A percentile compares a stretch with the other conserved stretches of the same genome.
Conservation (phyloP, 2,113 vertebrate species). For the Prunella himalayana region DNA sequence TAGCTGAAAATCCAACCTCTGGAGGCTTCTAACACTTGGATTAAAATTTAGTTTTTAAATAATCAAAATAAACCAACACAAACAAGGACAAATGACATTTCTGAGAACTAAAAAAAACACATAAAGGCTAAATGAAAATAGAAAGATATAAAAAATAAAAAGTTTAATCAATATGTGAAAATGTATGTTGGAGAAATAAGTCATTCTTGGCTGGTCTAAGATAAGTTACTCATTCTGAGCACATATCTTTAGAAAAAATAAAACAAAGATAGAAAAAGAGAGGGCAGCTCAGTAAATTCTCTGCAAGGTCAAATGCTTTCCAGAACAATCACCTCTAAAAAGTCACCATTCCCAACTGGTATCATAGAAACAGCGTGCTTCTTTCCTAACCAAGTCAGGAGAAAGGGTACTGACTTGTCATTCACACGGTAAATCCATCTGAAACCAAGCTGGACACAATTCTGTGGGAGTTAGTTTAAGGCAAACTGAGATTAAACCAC, state of each 20-base stretch:
- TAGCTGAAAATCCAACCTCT: slow-evolving; percentile 17
- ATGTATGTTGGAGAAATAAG: background rate
- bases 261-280: background rate
- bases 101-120: background rate
- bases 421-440: background rate
- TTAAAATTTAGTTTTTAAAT: slow-evolving; percentile 51
- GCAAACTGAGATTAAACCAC: background rate
- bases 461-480: background rate
- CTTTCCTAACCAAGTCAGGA: background rate
- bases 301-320: background rate
- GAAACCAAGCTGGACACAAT: background rate
- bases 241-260: background rate
- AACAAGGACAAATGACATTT: slow-evolving; percentile 25
- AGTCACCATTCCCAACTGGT: background rate
- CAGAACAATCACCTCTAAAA: background rate
- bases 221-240: background rate
- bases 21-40: background rate
- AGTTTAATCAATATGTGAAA: background rate
- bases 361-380: background rate
- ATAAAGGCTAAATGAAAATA: background rate
- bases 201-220: background rate
- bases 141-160: background rate
- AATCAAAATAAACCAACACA: slow-evolving; percentile 3
- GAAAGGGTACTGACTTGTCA: background rate
- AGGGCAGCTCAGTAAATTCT: background rate